Conservation (phyloP, 1,140 invertebrate species). For the Zaprionus kolodkinae region DNA sequence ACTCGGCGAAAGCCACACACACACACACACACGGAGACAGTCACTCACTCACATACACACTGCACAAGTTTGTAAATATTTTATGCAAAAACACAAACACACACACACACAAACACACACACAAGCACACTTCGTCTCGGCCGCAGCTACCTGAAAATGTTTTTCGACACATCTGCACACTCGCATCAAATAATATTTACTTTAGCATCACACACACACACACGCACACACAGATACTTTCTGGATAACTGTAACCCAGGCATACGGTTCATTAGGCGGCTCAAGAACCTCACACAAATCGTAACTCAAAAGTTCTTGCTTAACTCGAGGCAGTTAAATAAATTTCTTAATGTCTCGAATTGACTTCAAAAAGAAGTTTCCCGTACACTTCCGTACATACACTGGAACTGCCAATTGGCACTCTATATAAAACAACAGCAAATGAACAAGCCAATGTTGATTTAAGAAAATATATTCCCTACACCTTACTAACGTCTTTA, state of each 20-base stretch:
- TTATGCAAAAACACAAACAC: conserved; percentile 77
- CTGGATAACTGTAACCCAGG: conserved; percentile 21
- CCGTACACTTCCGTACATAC: not conserved
- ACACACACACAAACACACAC: conserved; percentile 68
- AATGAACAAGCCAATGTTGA: conserved; percentile 15
- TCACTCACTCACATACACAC: conserved; percentile 23
- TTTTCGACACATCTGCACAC: conserved; percentile 69
- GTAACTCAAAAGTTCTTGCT: conserved; percentile 65
- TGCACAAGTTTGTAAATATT: conserved; percentile 76
- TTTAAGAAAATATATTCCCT: not conserved
- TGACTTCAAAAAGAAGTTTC: conserved; percentile 34
- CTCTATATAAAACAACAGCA: conserved; percentile 10
- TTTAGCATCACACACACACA: conserved; percentile 46
- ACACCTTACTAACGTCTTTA: not conserved
- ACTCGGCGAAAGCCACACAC: conserved; percentile 66
- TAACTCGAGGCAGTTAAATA: conserved; percentile 66
- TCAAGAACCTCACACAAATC: conserved; percentile 52
- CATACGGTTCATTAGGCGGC: conserved; percentile 72
- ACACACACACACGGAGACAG: conserved; percentile 15
- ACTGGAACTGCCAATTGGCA: conserved; percentile 7
- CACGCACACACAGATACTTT: conserved; percentile 6
- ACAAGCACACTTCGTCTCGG: conserved; percentile 32
- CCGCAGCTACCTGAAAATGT: conserved; percentile 72
- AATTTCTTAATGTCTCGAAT: conserved; percentile 53
- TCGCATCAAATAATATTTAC: conserved; percentile 80